Evolutionary conservation across 2,888 invertebrate genomes (phyloP).

Genomic region (Andrena dorsata): DNA sequence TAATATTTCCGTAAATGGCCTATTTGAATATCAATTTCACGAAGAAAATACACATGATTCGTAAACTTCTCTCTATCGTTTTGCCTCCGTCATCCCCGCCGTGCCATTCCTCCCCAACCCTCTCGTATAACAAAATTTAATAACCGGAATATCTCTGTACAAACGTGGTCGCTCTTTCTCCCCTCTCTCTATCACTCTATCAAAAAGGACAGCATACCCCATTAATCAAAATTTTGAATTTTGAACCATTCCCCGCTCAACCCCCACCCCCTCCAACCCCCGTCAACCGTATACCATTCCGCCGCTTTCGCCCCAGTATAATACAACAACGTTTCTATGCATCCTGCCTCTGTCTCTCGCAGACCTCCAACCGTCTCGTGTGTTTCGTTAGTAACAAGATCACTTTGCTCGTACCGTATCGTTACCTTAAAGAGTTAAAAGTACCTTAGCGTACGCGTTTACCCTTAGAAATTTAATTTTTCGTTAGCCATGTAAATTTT

Average conservation of each 20-base stretch:
- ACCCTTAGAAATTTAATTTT: constrained; percentile 74
- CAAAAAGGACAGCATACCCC: constrained; percentile 81
- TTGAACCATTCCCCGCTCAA: constrained; percentile 75
- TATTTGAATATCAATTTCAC: constrained; percentile 79
- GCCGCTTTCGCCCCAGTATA: not conserved
- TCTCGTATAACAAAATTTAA: constrained; percentile 84
- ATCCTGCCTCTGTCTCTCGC: not conserved
- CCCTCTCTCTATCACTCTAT: constrained; percentile 71
- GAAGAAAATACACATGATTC: constrained; percentile 85
- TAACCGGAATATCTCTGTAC: constrained; percentile 85
- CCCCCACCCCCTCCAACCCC: constrained; percentile 19
- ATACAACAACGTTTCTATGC: constrained; percentile 18
- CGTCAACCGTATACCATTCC: constrained; percentile 51
- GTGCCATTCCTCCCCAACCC: constrained; percentile 50
- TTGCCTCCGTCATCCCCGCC: constrained; percentile 44
- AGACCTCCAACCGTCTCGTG: not conserved
- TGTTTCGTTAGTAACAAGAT: constrained; percentile 78
- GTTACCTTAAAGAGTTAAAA: constrained; percentile 75
- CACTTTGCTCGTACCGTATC: constrained; percentile 78
- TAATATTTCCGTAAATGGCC: constrained; percentile 79
- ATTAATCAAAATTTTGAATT: constrained; percentile 84
- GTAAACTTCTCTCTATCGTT: constrained; percentile 68
- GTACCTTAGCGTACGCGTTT: constrained; percentile 77
- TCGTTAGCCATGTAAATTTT: constrained; percentile 41
- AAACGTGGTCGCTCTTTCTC: constrained; percentile 78